Evolutionary conservation across 2,888 invertebrate species (phyloP).

Genomic region (Strigamia transsilvanica): DNA sequence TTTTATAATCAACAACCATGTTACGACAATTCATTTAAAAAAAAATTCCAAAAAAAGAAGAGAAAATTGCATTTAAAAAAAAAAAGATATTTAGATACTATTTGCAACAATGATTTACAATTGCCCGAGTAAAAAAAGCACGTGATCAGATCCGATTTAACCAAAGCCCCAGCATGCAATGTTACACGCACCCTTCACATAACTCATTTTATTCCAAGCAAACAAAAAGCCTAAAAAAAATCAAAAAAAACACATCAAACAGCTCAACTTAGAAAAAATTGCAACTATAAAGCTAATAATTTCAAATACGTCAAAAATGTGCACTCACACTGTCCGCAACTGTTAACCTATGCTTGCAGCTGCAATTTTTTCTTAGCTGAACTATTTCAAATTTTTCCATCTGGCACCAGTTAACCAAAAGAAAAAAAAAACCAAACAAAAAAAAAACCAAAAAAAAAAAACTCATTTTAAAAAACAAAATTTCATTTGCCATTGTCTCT

Average conservation of each 20-base stretch:
- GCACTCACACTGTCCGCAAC: conserved; percentile 30
- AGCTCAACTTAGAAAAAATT: neutral
- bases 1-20: too few relatives aligned
- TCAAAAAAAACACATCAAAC: neutral
- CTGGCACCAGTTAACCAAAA: conserved; percentile 4
- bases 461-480: conserved; percentile 60
- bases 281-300: conserved; percentile 6
- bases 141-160: too few relatives aligned
- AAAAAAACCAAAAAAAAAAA: neutral
- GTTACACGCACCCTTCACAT: neutral
- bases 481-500: neutral
- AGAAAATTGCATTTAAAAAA: too few relatives aligned
- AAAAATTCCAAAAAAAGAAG: too few relatives aligned
- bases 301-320: neutral
- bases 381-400: conserved; percentile 28
- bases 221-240: neutral
- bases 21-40: too few relatives aligned
- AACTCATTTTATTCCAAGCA: neutral
- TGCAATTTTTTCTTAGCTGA: conserved; percentile 26
- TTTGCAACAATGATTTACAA: too few relatives aligned
- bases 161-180: neutral
- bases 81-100: too few relatives aligned
- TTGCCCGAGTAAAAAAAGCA: too few relatives aligned
- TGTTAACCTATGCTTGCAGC: conserved; percentile 19
- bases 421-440: conserved; percentile 20